Base-by-base conservation (phyloP, 2,888 invertebrate species). In the Stenichneumon culpator region DNA sequence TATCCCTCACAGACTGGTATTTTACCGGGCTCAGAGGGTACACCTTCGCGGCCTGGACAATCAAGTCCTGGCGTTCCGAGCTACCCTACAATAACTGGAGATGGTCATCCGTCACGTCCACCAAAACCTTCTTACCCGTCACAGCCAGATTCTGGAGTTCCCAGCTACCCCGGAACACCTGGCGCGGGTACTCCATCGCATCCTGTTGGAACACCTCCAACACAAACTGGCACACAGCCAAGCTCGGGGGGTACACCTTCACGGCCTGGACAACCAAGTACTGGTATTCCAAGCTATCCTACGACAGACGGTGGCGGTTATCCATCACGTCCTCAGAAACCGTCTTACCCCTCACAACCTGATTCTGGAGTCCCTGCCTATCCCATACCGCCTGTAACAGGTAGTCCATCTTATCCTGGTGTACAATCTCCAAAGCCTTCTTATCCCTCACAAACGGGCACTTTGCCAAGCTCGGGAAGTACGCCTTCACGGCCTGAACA, bases 11-110 rank as follows among this genome's bases (percentile, higher is more conserved):
- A 87, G 73, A 57, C 73, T 39, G 68, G 83, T 54, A 82, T 63
- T 1, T 65, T 25, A 3, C 60, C 60, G 14, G 14, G 11, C 60
- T 60, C 11, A 14, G 28, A 28, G 5, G 60, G 60, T 11, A 60
- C 60, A 28, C 88, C 84, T 57, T 79, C 87, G 19, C 69, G 25
- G 2, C 88, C 86, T 72, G 86, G 94, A 19, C 90, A 92, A 52
- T 95, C 95, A 1, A 78, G 72, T 19, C 47, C 69, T 16, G 79
- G 85, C 0, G 54, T 77, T 5, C 67, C 89, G 14, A 87, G 87
- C 2, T 57, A 74, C 36, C 88, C 89, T 3, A 86, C 75, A 82
- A 3, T 52, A 25, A 19, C 73, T 16, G 28, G 28, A 2, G 36
- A 9, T 0, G 39, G 39, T 39, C 1, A 39, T 11, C 39, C 39